phyloP scores from a whole-genome alignment of 2,113 vertebrate species.

The Neolamprologus sp. region DNA sequence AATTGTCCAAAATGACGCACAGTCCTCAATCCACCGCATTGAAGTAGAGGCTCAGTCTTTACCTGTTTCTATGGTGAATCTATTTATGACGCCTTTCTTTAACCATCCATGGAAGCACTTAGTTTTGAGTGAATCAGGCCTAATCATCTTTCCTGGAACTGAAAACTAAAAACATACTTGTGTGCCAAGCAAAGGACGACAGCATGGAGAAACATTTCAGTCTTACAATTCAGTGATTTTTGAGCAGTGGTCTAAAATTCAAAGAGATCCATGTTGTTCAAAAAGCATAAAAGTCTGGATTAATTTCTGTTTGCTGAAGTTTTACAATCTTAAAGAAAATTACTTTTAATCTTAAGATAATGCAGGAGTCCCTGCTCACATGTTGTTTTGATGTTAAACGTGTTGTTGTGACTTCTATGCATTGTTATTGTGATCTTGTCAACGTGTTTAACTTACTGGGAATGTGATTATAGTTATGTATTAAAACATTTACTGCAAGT shows the following conservation, averaged over 20 bases:
- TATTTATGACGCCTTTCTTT: neutral
- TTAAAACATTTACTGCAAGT: neutral
- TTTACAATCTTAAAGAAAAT: neutral
- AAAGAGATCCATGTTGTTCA: neutral
- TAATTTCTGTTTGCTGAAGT: neutral
- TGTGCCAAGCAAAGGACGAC: fast-evolving
- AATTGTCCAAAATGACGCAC: neutral
- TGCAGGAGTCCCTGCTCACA: fast-evolving
- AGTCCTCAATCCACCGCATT: neutral
- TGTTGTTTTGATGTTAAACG: neutral
- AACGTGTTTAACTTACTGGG: fast-evolving
- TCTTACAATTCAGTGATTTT: neutral
- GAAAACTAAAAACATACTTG: neutral
- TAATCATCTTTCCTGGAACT: neutral
- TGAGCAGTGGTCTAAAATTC: neutral
- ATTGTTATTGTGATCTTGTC: fast-evolving
- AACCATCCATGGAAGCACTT: neutral
- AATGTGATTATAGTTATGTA: neutral
- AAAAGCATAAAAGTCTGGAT: neutral
- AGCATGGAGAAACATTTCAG: neutral
- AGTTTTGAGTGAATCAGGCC: neutral
- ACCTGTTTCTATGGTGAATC: neutral
- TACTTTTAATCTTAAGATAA: neutral
- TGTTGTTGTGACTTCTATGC: neutral
- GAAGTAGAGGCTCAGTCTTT: neutral